Percentiles rank a stretch among this genome's conserved stretches.
phyloP scores from a whole-genome alignment of 2,888 invertebrate genomes.

The Agonopterix alstromeriana region DNA sequence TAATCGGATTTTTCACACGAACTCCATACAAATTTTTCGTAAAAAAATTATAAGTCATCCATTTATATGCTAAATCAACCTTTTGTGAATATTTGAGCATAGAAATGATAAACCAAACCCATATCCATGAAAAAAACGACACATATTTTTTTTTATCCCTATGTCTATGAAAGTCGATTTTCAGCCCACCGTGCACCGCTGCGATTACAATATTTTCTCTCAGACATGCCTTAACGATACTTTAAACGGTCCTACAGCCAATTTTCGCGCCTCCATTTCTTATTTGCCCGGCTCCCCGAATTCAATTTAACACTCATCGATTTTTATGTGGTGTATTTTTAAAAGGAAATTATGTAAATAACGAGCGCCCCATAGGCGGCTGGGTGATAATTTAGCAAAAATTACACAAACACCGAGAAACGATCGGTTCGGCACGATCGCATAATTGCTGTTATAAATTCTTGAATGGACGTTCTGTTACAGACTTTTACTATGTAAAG shows the following conservation, averaged over 20 bases:
- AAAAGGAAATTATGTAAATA: conserved; percentile 63
- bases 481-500: no score
- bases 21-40: no score
- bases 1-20: no score
- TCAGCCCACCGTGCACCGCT: no score
- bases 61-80: no score
- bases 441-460: conserved; percentile 52
- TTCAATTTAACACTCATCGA: conserved; percentile 73
- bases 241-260: conserved; percentile 64
- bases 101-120: no score
- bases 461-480: conserved; percentile 7
- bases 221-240: conserved; percentile 65
- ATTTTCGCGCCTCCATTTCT: conserved; percentile 69
- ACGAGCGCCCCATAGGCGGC: conserved; percentile 47
- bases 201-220: conserved; percentile 63
- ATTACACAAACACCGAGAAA: conserved; percentile 50
- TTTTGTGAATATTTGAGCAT: no score
- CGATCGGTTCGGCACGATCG: conserved; percentile 40
- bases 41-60: no score
- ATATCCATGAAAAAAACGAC: no score
- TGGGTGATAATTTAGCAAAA: conserved; percentile 50
- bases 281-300: conserved; percentile 67
- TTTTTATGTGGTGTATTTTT: conserved; percentile 50
- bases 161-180: no score
- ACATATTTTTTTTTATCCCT: no score